A percentile compares a stretch with the other conserved stretches of the same genome.
These are phyloP conservation scores for Autographa gamma DNA, from an alignment of 2,888 invertebrate genomes.

Conservation along the genomic window DNA sequence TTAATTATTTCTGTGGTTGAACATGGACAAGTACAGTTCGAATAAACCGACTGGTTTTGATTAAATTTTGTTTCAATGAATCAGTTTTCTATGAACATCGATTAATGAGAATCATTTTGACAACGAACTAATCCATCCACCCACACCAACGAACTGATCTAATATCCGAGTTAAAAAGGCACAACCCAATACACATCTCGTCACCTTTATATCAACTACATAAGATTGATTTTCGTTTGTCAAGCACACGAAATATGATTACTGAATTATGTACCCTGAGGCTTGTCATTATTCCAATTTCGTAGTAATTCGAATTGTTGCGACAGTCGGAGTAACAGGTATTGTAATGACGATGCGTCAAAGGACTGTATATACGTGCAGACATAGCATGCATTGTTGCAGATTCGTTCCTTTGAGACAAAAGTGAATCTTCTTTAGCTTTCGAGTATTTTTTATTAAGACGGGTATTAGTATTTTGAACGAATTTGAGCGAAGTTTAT, in stretches of 20 bases:
- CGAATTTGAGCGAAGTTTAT: neutral
- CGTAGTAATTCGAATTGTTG: constrained; percentile 25
- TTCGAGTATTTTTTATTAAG: constrained; percentile 1
- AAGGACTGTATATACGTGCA: constrained; percentile 19
- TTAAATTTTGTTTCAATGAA: constrained; percentile 34
- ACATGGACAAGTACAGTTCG: constrained; percentile 1
- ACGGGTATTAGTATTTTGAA: neutral
- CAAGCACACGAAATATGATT: constrained; percentile 21
- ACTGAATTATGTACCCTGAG: constrained; percentile 33
- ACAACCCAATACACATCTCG: too few relatives aligned
- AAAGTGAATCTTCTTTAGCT: neutral
- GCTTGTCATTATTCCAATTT: constrained; percentile 39
- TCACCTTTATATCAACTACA: neutral
- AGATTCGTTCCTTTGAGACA: constrained; percentile 11
- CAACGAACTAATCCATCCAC: too few relatives aligned
- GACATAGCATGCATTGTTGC: constrained; percentile 8
- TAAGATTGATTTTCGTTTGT: neutral
- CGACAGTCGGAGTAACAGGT: constrained; percentile 13
- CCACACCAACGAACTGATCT: too few relatives aligned
- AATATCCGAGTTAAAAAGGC: neutral
- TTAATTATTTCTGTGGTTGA: constrained; percentile 25
- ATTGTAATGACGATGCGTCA: constrained; percentile 25
- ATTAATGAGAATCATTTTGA: constrained; percentile 28
- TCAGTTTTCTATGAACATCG: constrained; percentile 34
- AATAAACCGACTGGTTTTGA: constrained; percentile 20